phyloP scores from a whole-genome alignment of 2,797 vertebrate species.

The Oreonectes daqikongensis region DNA sequence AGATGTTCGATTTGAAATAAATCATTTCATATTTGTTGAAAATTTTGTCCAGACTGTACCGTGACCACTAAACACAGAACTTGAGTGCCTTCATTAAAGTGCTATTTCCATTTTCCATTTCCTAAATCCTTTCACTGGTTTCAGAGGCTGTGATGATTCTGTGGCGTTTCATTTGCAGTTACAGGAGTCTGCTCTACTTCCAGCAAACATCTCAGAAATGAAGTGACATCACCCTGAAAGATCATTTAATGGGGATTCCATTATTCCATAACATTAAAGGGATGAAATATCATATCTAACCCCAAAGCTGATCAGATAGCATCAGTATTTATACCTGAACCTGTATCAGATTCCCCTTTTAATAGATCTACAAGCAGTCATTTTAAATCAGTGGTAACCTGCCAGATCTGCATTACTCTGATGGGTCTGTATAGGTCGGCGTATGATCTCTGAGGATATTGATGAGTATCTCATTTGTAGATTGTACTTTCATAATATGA shows the following conservation, averaged over 20 bases:
- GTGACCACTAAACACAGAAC: slow-evolving; percentile 35
- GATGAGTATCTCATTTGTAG: neutral
- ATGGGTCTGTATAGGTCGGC: neutral
- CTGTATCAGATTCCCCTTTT: slow-evolving; percentile 2
- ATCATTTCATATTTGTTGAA: slow-evolving; percentile 18
- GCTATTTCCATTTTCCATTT: slow-evolving; percentile 47
- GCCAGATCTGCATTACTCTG: slow-evolving; percentile 4
- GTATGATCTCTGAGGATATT: neutral
- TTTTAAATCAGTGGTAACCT: neutral
- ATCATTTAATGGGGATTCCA: neutral
- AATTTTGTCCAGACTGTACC: slow-evolving; percentile 12
- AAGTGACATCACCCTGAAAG: neutral
- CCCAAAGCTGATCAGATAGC: neutral
- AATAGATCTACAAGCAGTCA: slow-evolving; percentile 20
- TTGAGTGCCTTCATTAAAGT: slow-evolving; percentile 40
- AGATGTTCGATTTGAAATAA: neutral
- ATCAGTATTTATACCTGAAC: neutral
- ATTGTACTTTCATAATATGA: neutral
- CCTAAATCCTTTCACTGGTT: slow-evolving; percentile 43
- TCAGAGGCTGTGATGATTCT: slow-evolving; percentile 20
- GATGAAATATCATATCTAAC: neutral
- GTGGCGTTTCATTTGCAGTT: slow-evolving; percentile 24
- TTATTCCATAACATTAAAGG: slow-evolving; percentile 1
- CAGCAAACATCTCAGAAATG: slow-evolving; percentile 10
- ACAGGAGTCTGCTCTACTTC: slow-evolving; percentile 1